phyloP scores from a whole-genome alignment of 2,113 vertebrate species.

The Oreochromis niloticus region DNA sequence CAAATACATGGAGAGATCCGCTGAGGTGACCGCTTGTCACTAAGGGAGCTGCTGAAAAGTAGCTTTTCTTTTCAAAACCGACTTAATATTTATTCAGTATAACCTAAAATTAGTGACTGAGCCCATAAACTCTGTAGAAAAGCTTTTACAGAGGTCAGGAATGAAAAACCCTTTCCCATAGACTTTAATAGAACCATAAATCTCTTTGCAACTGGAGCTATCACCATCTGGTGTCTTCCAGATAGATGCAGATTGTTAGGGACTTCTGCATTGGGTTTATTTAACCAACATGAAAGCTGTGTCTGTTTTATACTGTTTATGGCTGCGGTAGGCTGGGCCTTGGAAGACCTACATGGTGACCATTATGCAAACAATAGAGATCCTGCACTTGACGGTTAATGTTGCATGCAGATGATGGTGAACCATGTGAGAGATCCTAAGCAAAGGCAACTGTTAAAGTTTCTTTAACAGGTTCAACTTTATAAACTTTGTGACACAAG shows the following conservation, averaged over 20 bases:
- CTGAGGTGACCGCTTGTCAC: background rate
- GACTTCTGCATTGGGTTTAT: background rate
- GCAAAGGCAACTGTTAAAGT: background rate
- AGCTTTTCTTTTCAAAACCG: background rate
- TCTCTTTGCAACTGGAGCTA: background rate
- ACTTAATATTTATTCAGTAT: background rate
- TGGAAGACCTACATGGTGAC: background rate
- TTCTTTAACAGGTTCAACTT: background rate
- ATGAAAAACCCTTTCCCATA: background rate
- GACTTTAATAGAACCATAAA: background rate
- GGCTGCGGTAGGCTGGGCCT: background rate
- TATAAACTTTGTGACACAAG: background rate
- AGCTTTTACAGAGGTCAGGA: background rate
- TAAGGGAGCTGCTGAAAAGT: background rate
- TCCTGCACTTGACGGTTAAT: background rate
- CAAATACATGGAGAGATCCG: background rate
- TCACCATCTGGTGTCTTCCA: background rate
- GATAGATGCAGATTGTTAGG: background rate
- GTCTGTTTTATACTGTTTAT: background rate
- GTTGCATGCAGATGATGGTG: background rate
- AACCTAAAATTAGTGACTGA: background rate
- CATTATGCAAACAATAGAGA: background rate
- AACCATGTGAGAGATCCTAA: background rate
- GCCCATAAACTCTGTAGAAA: background rate
- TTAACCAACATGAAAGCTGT: background rate